A percentile compares a stretch with the other conserved stretches of the same genome.
phyloP scores from a whole-genome alignment of 2,888 invertebrate species.

The Rhamphomyia laevipes region DNA sequence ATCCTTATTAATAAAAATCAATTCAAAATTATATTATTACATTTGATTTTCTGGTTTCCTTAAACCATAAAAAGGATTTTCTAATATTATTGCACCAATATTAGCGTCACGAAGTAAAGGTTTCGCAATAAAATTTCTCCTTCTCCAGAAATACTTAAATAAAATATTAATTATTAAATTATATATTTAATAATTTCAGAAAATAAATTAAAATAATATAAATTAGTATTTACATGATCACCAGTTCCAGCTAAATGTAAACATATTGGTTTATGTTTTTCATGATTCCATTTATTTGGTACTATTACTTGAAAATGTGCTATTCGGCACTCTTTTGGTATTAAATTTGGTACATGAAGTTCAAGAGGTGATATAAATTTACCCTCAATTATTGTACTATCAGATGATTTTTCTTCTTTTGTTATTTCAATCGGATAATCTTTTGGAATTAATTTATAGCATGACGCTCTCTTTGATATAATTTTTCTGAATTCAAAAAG shows the following conservation, averaged over 20 bases:
- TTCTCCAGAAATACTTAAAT: constrained; percentile 76
- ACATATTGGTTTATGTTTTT: constrained; percentile 68
- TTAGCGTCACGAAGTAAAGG: constrained; percentile 81
- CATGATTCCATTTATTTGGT: constrained; percentile 65
- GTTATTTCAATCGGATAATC: constrained; percentile 80
- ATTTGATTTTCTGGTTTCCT: constrained; percentile 79
- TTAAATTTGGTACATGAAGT: constrained; percentile 69
- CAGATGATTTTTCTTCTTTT: constrained; percentile 64
- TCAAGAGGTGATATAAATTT: constrained; percentile 79
- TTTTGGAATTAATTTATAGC: constrained; percentile 65
- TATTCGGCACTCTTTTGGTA: constrained; percentile 69
- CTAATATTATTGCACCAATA: constrained; percentile 86
- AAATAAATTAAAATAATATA: neutral
- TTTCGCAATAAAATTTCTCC: constrained; percentile 80
- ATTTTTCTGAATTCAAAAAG: constrained; percentile 84
- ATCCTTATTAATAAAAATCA: neutral
- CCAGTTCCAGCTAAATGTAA: constrained; percentile 96
- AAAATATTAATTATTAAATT: constrained; percentile 3
- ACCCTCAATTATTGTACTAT: constrained; percentile 71
- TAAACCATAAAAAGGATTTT: constrained; percentile 92
- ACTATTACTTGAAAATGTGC: constrained; percentile 78
- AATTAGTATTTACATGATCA: constrained; percentile 67
- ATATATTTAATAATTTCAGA: neutral
- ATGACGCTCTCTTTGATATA: constrained; percentile 70
- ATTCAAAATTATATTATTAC: constrained; percentile 40